Evolutionary conservation across 35 echinoderm and acorn worm genomes (phyloP), one percentile per base, ranked within the genome.

Genomic region (Lytechinus pictus): DNA sequence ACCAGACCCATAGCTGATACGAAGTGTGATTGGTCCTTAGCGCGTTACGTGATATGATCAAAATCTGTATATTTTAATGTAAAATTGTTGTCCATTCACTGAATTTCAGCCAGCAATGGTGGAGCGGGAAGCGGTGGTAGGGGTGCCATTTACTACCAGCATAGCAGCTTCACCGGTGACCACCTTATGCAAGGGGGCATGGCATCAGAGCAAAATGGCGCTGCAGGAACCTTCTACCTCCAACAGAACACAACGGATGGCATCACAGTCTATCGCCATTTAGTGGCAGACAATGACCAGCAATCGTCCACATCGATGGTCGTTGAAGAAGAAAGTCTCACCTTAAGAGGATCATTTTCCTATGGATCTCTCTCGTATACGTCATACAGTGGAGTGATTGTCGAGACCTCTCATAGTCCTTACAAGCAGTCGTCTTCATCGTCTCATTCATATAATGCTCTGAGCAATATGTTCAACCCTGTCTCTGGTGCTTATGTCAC

Each of bases 71-170:
- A 44, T 44, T 44, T 44, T 44, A 44, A 44, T 44, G 33, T 44
- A 44, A 44, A 44, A 44, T 44, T 44, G 33, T 44, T 44, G 33
- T 44, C 33, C 33, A 44, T 44, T 44, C 33, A 44, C 33, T 44
- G 33, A 44, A 16, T 60, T 60, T 3, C 57, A 60, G 57, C 57
- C 10, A 61, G 27, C 56, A 54, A 91, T 71, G 95, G 95, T 3
- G 97, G 97, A 27, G 97, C 96, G 27, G 98, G 98, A 9, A 95
- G 95, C 55, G 98, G 98, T 33, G 98, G 98, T 27, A 94, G 98
- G 29, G 92, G 96, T 0, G 98, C 98, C 2, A 88, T 99, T 51
- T 99, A 99, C 87, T 95, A 95, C 55, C 95, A 92, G 19, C 94
- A 96, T 52, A 54, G 96, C 93, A 98, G 95, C 95, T 99, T 96